Percentiles rank a stretch among this genome's conserved stretches.
phyloP scores from a whole-genome alignment of 92 coral and sea anemone species.

The Phenganax subtilis region DNA sequence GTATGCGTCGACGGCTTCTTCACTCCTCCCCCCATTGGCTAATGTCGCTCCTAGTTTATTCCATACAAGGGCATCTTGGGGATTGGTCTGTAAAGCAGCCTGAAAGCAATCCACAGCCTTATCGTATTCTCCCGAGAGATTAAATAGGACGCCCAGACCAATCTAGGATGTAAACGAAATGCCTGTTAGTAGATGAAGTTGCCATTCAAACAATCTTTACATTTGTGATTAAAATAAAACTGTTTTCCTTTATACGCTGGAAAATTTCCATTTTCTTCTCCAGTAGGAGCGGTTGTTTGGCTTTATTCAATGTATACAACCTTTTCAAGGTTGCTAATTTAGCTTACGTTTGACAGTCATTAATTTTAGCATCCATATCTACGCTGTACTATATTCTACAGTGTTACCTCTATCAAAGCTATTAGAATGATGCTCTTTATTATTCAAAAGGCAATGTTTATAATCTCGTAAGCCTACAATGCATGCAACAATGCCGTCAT shows the following conservation, averaged over 20 bases:
- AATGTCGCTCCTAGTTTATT: conserved; percentile 94
- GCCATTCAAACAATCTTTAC: not conserved
- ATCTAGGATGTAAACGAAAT: conserved; percentile 47
- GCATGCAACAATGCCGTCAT: too few relatives aligned
- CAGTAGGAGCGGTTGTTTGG: not conserved
- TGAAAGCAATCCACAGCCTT: conserved; percentile 98
- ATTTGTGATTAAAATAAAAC: not conserved
- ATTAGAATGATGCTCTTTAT: too few relatives aligned
- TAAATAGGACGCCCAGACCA: conserved; percentile 95
- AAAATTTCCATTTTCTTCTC: not conserved
- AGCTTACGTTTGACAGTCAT: not conserved
- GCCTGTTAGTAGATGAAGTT: not conserved
- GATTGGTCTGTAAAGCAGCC: conserved; percentile 73
- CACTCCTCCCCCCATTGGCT: conserved; percentile 98
- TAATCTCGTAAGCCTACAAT: too few relatives aligned
- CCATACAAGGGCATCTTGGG: conserved; percentile 86
- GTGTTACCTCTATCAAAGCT: too few relatives aligned
- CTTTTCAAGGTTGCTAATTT: conserved; percentile 1
- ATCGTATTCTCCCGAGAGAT: conserved; percentile 95
- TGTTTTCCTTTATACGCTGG: not conserved
- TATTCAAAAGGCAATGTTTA: too few relatives aligned
- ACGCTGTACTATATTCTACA: too few relatives aligned
- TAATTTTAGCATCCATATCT: too few relatives aligned
- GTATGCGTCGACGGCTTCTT: conserved; percentile 99
- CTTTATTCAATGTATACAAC: not conserved